phyloP scores from a whole-genome alignment of 2,888 invertebrate genomes.

The Argyra leucocephala region DNA sequence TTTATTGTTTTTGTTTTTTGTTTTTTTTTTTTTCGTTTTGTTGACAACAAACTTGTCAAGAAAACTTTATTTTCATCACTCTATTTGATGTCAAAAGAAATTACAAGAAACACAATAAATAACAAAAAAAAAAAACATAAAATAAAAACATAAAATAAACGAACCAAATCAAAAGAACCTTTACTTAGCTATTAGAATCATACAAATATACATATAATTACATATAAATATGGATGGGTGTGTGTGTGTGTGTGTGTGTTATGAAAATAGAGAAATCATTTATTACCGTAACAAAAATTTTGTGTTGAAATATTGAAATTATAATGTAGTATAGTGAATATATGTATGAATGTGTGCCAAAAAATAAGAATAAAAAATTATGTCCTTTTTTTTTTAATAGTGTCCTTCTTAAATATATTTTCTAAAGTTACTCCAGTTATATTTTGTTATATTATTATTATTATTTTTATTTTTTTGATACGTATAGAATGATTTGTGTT shows the following conservation, averaged over 20 bases:
- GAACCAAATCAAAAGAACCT: neutral
- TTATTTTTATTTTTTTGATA: too few relatives aligned
- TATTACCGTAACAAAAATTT: neutral
- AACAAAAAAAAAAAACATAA: neutral
- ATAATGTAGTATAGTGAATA: neutral
- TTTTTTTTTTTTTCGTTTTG: neutral
- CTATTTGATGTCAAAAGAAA: neutral
- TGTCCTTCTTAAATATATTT: too few relatives aligned
- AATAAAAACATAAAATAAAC: neutral
- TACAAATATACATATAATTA: too few relatives aligned
- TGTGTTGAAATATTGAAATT: neutral
- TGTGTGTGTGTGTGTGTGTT: too few relatives aligned
- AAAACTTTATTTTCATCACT: constrained; percentile 1
- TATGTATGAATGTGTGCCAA: neutral
- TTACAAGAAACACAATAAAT: neutral
- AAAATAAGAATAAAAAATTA: neutral
- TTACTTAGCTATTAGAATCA: neutral
- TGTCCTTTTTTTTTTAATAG: neutral
- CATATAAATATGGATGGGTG: too few relatives aligned
- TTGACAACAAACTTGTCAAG: neutral
- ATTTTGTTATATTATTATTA: too few relatives aligned
- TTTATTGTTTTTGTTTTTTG: neutral
- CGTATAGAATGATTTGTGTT: too few relatives aligned
- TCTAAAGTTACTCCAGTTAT: too few relatives aligned
- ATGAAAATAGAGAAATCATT: neutral